A percentile compares a stretch with the other conserved stretches of the same genome.
These are phyloP conservation scores for Ictalurus punctatus DNA, from an alignment of 2,113 vertebrate species.

Conservation along the genomic window DNA sequence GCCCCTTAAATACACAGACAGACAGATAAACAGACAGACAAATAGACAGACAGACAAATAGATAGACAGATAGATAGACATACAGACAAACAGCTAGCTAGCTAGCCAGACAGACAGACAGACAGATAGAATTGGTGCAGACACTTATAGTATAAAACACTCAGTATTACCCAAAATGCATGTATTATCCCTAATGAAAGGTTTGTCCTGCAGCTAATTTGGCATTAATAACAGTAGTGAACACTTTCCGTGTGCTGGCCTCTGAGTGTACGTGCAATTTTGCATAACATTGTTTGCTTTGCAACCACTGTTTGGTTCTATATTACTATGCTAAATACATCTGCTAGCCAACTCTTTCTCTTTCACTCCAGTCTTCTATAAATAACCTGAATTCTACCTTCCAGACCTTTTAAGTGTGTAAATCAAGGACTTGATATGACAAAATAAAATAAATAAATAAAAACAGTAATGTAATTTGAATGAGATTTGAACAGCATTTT, in stretches of 20 bases:
- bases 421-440: neutral
- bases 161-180: neutral
- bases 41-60: neutral
- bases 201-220: neutral
- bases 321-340: neutral
- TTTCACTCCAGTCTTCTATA: neutral
- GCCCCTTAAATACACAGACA: neutral
- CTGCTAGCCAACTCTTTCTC: neutral
- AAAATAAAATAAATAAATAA: neutral
- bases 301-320: neutral
- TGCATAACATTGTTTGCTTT: neutral
- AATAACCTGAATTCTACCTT: slow-evolving; percentile 9
- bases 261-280: neutral
- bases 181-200: neutral
- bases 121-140: neutral
- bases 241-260: neutral
- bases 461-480: neutral
- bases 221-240: neutral
- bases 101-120: no score
- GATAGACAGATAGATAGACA: neutral
- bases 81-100: neutral
- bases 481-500: no score
- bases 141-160: neutral
- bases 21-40: neutral
- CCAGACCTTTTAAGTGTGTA: neutral